Percentiles rank a stretch among this genome's conserved stretches.
Evolutionary conservation across 2,888 invertebrate genomes (phyloP).

Genomic region (Lissocephala sabroskyi): DNA sequence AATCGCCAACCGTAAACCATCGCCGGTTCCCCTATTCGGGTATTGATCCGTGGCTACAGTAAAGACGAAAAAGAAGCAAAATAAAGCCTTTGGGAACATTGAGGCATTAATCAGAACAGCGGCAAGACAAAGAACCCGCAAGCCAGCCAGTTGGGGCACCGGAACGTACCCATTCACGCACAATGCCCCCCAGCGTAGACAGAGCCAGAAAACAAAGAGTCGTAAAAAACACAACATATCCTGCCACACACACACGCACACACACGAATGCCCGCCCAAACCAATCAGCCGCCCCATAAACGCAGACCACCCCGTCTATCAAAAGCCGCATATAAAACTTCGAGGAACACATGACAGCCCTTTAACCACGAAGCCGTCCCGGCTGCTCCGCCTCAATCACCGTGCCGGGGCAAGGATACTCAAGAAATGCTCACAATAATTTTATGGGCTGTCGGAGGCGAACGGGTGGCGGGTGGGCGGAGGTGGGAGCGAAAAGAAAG

Average conservation of each 20-base stretch:
- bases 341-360: slow-evolving; percentile 4
- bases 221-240: slow-evolving; percentile 29
- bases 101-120: slow-evolving; percentile 1
- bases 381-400: no score
- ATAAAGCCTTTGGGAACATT: slow-evolving; percentile 9
- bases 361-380: no score
- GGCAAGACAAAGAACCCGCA: no score
- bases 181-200: slow-evolving; percentile 40
- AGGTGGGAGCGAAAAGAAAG: slow-evolving; percentile 23
- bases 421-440: slow-evolving; percentile 62
- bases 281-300: no score
- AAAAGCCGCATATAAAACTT: neutral
- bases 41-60: no score
- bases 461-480: slow-evolving; percentile 25
- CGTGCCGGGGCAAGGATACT: slow-evolving; percentile 57
- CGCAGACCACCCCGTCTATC: no score
- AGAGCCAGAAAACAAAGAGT: slow-evolving; percentile 51
- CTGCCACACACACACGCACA: slow-evolving; percentile 34
- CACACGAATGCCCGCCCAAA: slow-evolving; percentile 5
- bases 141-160: neutral
- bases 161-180: slow-evolving; percentile 42
- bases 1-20: no score
- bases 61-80: slow-evolving; percentile 15
- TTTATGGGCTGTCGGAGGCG: slow-evolving; percentile 52
- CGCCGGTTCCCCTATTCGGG: no score